A percentile compares a stretch with the other conserved stretches of the same genome.
Evolutionary conservation across 2,797 vertebrate genomes (phyloP).

Genomic region (Lutjanus campechanus): DNA sequence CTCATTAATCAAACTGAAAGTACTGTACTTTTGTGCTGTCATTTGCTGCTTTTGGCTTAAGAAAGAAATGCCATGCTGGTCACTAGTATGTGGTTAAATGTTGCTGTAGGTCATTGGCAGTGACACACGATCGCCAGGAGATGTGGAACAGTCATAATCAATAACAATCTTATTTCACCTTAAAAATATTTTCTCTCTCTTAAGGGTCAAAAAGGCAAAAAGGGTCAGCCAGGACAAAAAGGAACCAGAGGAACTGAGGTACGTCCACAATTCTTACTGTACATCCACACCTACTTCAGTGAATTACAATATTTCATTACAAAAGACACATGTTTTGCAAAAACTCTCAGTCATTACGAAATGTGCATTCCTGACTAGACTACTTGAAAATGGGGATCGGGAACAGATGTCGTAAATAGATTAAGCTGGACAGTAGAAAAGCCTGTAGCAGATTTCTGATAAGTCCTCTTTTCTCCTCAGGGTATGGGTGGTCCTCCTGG

Average conservation of each 20-base stretch:
- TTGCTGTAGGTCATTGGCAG: not conserved
- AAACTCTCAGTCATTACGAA: not conserved
- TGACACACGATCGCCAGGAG: not conserved
- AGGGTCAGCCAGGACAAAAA: slow-evolving; percentile 85
- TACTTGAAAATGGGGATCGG: not conserved
- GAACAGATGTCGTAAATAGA: not conserved
- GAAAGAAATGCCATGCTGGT: slow-evolving; percentile 1
- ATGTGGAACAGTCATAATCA: not conserved
- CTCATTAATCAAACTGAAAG: slow-evolving; percentile 6
- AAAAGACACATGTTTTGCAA: slow-evolving; percentile 5
- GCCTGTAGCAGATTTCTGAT: slow-evolving; percentile 7
- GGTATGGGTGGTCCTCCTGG: slow-evolving; percentile 84
- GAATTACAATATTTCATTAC: slow-evolving; percentile 5
- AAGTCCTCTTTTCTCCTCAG: slow-evolving; percentile 60
- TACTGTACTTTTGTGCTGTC: not conserved
- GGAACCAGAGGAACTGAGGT: slow-evolving; percentile 86
- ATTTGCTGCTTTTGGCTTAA: slow-evolving; percentile 10
- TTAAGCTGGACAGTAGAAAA: not conserved
- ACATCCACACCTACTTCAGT: not conserved
- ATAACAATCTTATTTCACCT: not conserved
- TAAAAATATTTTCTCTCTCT: slow-evolving; percentile 30
- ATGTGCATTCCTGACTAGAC: not conserved
- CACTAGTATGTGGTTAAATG: not conserved
- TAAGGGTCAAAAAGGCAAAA: slow-evolving; percentile 91
- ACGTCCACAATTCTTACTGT: not conserved